A percentile compares a stretch with the other conserved stretches of the same genome.
Conservation (phyloP, 2,888 invertebrate genomes). For the Panopea generosa region DNA sequence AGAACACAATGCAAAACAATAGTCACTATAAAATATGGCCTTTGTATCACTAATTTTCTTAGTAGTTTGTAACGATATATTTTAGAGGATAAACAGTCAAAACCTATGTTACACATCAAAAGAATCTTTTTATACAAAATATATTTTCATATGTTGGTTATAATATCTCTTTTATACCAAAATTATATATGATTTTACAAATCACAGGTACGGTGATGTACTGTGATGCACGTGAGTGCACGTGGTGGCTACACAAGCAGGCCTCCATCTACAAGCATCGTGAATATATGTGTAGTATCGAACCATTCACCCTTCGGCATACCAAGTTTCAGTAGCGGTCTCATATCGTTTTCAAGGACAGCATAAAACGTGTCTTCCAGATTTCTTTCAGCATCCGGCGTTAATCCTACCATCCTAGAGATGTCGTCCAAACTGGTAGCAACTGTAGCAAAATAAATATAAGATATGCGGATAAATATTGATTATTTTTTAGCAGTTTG, state of each 20-base stretch:
- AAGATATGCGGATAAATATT: too few species aligned
- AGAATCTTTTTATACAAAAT: constrained; percentile 43
- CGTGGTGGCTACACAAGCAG: constrained; percentile 27
- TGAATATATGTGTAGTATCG: constrained; percentile 72
- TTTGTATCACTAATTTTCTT: too few species aligned
- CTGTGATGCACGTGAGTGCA: too few species aligned
- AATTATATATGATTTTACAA: too few species aligned
- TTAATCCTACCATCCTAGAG: constrained; percentile 71
- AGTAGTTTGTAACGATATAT: too few species aligned
- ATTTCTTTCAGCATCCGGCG: constrained; percentile 67
- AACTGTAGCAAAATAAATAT: constrained; percentile 62
- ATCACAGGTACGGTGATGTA: too few species aligned
- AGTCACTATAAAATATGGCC: too few species aligned
- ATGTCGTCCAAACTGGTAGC: constrained; percentile 74
- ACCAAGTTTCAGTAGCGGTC: constrained; percentile 74
- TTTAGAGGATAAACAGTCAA: too few species aligned
- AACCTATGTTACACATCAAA: too few species aligned
- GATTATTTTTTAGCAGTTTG: too few species aligned
- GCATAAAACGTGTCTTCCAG: constrained; percentile 73
- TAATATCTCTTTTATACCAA: too few species aligned
- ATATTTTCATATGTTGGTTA: constrained; percentile 18
- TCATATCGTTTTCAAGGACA: constrained; percentile 74
- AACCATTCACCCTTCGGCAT: constrained; percentile 80
- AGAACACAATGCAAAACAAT: too few species aligned
- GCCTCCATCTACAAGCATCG: constrained; percentile 72